Evolutionary conservation across 1,140 invertebrate species (phyloP).

Genomic region (Lepidurus apus): DNA sequence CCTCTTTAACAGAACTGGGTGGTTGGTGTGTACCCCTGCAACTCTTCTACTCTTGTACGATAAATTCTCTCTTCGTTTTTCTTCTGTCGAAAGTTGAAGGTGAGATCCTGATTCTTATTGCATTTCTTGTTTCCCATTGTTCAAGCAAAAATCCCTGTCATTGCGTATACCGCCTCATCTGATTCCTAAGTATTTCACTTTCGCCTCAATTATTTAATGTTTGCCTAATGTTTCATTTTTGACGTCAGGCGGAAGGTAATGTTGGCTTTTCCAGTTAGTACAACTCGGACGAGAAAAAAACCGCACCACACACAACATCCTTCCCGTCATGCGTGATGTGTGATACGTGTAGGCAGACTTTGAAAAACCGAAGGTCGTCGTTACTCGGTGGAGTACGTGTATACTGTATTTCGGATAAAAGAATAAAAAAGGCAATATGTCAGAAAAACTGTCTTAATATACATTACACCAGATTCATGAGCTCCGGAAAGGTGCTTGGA

Average conservation of each 20-base stretch:
- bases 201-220: no score
- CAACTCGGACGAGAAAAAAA: background rate
- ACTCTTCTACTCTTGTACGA: no score
- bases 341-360: background rate
- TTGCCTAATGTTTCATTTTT: background rate
- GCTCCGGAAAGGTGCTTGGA: no score
- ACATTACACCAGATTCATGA: no score
- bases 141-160: background rate
- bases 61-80: no score
- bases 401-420: background rate
- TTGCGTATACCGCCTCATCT: background rate
- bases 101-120: no score
- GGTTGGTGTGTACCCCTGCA: no score
- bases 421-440: background rate
- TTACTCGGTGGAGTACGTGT: background rate
- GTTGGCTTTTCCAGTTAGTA: background rate
- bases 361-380: background rate
- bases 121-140: no score
- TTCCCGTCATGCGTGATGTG: background rate
- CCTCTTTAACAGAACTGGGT: background rate
- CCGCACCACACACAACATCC: background rate
- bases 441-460: background rate
- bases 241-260: background rate
- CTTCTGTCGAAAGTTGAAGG: no score
- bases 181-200: background rate